Base-by-base conservation (phyloP, 2,888 invertebrate species). In the Synergus gifuensis region DNA sequence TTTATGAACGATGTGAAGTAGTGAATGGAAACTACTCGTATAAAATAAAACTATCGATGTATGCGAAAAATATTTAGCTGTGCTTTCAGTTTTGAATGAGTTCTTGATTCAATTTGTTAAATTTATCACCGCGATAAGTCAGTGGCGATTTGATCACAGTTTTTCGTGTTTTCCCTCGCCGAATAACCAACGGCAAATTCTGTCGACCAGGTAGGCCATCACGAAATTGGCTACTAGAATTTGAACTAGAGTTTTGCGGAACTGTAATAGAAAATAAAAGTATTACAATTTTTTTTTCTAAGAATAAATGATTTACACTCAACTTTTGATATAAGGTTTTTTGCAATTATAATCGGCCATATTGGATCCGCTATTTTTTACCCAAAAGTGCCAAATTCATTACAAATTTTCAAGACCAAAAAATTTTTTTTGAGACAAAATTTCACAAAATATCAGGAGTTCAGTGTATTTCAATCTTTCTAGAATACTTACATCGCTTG, bases 161-260 rank as follows among this genome's bases (percentile, higher is more conserved):
- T 91, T 91, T 77, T 86, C 83, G 82, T 89, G 92, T 90, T 94
- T 94, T 64, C 97, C 97, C 92, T 97, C 97, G 40, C 98, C 97
- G 91, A 97, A 97, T 73, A 98, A 93, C 94, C 96, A 96, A 88
- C 97, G 94, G 92, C 98, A 98, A 58, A 94, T 89, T 88, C 98
- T 94, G 92, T 99, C 99, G 82, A 97, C 96, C 28, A 96, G 88
- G 90, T 96, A 98, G 4, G 98, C 97, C 89, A 97, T 95, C 84
- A 96, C 92, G 91, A 98, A 96, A 92, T 99, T 98, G 0, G 96
- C 96, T 86, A 96, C 93, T 85, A 99, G 93, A 18, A 98, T 96
- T 92, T 94, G 94, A 76, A 99, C 94, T 89, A 99, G 93, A 83
- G 96, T 96, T 86, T 95, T 94, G 86, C 98, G 98, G 92, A 98